A percentile compares a stretch with the other conserved stretches of the same genome.
Evolutionary conservation across 2,113 vertebrate genomes (phyloP).

Genomic region (Plecturocebus donacophilus): DNA sequence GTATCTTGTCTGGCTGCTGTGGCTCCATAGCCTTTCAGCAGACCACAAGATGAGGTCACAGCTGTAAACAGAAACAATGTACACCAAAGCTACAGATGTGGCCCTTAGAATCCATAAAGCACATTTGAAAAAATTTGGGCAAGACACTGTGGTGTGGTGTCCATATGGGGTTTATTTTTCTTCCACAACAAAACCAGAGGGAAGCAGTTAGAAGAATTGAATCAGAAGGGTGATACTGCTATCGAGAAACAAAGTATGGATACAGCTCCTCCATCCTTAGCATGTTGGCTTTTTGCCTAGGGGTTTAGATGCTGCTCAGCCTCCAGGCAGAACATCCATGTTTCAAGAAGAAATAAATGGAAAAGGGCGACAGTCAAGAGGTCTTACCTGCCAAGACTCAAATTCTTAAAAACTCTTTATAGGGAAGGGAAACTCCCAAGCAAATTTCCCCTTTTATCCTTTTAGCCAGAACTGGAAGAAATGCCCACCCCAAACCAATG

Average conservation of each 20-base stretch:
- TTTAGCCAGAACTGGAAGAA: not conserved
- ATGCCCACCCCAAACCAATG: not conserved
- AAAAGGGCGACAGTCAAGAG: not conserved
- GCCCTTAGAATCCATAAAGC: not conserved
- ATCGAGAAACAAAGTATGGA: not conserved
- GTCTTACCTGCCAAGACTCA: not conserved
- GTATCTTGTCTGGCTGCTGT: not conserved
- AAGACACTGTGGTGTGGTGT: fast-evolving
- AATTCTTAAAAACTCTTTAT: not conserved
- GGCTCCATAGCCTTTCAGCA: not conserved
- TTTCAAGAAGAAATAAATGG: not conserved
- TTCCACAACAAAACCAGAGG: not conserved
- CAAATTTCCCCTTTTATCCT: not conserved
- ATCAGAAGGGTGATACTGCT: not conserved
- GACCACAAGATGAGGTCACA: not conserved
- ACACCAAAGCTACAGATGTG: not conserved
- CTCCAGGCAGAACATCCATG: not conserved
- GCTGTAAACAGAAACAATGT: not conserved
- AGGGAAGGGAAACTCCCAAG: not conserved
- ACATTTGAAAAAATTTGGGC: not conserved
- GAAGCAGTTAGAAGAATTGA: not conserved
- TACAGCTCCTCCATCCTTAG: not conserved
- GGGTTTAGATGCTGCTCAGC: not conserved
- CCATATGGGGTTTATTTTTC: not conserved
- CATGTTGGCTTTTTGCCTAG: not conserved